phyloP scores from a whole-genome alignment of 1,140 invertebrate genomes.

The Forficula auricularia region DNA sequence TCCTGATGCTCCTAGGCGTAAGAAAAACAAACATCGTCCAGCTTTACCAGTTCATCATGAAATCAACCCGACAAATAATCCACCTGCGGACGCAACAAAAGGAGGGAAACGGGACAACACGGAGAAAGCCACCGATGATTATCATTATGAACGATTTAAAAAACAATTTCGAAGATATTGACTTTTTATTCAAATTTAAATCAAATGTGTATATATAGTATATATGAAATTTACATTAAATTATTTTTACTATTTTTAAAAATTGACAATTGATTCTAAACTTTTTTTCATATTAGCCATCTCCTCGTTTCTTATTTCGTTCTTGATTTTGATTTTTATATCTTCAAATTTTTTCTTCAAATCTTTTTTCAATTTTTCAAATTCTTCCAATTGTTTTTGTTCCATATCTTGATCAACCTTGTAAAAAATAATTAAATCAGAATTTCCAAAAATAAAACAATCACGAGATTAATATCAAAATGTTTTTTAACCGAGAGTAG shows the following conservation, averaged over 20 bases:
- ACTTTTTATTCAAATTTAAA: background rate
- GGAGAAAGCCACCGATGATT: slow-evolving; percentile 89
- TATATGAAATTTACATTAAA: background rate
- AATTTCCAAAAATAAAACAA: too few species aligned
- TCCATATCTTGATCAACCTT: too few species aligned
- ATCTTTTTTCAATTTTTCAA: too few species aligned
- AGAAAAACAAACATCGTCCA: slow-evolving; percentile 25
- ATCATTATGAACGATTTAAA: slow-evolving; percentile 90
- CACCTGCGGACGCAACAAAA: slow-evolving; percentile 35
- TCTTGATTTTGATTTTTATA: too few species aligned
- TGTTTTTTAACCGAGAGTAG: too few species aligned
- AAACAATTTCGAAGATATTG: slow-evolving; percentile 86
- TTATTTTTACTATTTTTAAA: background rate
- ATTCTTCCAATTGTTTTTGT: too few species aligned
- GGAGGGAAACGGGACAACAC: slow-evolving; percentile 46
- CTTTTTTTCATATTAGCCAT: too few species aligned
- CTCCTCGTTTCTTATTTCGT: too few species aligned
- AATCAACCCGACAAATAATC: slow-evolving; percentile 32
- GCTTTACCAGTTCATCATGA: slow-evolving; percentile 23
- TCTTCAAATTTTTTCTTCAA: too few species aligned
- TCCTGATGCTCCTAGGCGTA: slow-evolving; percentile 32
- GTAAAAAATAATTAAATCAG: too few species aligned
- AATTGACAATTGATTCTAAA: too few species aligned
- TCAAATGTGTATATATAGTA: background rate
- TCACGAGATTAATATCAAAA: too few species aligned